A percentile compares a stretch with the other conserved stretches of the same genome.
These are phyloP conservation scores for Centropus bengalensis DNA, from an alignment of 2,113 vertebrate species.

Conservation along the genomic window DNA sequence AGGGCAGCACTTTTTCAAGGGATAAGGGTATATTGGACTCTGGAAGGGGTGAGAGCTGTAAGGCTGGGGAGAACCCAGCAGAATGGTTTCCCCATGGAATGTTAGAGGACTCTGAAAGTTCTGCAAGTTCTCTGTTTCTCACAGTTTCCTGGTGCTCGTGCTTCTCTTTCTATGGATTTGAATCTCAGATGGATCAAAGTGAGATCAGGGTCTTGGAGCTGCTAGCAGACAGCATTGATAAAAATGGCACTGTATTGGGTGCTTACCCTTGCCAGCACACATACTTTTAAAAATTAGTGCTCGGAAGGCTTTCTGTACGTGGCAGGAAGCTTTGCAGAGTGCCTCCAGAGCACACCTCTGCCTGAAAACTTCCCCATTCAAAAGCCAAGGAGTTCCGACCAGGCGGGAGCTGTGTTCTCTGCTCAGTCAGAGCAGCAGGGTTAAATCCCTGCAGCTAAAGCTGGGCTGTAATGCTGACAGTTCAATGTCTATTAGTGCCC, in stretches of 20 bases:
- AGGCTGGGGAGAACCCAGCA: neutral
- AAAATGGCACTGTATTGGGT: neutral
- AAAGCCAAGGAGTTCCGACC: neutral
- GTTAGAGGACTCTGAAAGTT: neutral
- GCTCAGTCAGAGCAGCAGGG: neutral
- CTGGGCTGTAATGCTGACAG: neutral
- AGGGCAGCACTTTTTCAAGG: neutral
- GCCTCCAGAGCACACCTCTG: neutral
- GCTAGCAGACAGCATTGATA: neutral
- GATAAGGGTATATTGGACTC: neutral
- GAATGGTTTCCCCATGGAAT: neutral
- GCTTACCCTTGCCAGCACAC: neutral
- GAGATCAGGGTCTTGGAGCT: neutral
- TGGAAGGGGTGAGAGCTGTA: neutral
- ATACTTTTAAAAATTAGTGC: neutral
- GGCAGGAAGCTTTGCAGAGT: neutral
- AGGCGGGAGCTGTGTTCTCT: neutral
- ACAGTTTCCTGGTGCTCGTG: neutral
- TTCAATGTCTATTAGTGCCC: conserved; percentile 30
- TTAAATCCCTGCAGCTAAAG: neutral
- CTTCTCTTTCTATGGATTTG: neutral
- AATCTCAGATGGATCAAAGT: neutral
- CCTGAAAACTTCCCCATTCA: fast-evolving
- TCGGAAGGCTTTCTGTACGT: neutral
- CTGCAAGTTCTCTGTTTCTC: neutral